A percentile compares a stretch with the other conserved stretches of the same genome.
Evolutionary conservation across 2,113 vertebrate genomes (phyloP).

Genomic region (Pagrus major): DNA sequence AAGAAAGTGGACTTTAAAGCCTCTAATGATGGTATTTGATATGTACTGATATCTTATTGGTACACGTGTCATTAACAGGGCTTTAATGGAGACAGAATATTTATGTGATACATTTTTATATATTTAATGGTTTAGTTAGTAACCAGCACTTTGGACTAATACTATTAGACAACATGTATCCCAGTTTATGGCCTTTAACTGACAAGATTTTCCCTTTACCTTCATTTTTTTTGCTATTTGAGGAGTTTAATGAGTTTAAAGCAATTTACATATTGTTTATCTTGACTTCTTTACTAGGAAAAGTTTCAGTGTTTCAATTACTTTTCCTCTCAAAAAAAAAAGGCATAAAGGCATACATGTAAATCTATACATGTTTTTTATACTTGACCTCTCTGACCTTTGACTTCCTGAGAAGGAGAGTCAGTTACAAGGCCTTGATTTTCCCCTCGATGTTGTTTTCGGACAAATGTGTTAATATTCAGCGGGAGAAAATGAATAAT

Average conservation of each 20-base stretch:
- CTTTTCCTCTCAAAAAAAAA: background rate
- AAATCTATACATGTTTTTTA: too few relatives aligned
- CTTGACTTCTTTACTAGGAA: background rate
- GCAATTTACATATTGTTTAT: background rate
- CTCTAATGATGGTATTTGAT: conserved; percentile 49
- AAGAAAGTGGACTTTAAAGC: conserved; percentile 56
- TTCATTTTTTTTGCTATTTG: background rate
- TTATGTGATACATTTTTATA: background rate
- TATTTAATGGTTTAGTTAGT: background rate
- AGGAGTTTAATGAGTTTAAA: background rate
- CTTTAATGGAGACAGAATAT: conserved; percentile 5
- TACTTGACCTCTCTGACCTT: background rate
- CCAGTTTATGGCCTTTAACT: background rate
- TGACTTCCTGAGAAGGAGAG: background rate
- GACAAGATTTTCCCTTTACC: background rate
- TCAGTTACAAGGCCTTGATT: background rate
- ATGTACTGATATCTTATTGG: conserved; percentile 22
- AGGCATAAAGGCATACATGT: too few relatives aligned
- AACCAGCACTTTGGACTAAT: background rate
- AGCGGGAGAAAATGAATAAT: background rate
- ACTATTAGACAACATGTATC: background rate
- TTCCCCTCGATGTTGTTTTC: background rate
- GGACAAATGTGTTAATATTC: background rate
- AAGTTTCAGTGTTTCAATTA: background rate
- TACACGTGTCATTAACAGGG: conserved; percentile 9